phyloP scores from a whole-genome alignment of 2,888 invertebrate species.

The Anaspis maculata region DNA sequence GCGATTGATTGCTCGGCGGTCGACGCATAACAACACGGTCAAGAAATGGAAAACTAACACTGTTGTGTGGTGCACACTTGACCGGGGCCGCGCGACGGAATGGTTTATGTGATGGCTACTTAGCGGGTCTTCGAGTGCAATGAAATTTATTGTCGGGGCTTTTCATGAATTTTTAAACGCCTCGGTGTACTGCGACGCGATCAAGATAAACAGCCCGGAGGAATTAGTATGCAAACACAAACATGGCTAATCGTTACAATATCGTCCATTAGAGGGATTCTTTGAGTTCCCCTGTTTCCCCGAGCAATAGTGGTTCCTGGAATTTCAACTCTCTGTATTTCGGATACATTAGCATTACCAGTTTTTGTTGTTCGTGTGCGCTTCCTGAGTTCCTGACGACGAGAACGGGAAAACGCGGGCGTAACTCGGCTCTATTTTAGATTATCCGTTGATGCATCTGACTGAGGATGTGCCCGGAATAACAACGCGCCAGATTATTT shows the following conservation, averaged over 20 bases:
- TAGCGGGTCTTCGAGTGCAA: no score
- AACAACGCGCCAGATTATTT: slow-evolving; percentile 20
- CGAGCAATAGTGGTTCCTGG: slow-evolving; percentile 21
- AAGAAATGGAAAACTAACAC: no score
- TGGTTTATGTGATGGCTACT: no score
- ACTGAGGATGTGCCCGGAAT: slow-evolving; percentile 20
- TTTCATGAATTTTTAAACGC: neutral
- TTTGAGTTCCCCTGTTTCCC: slow-evolving; percentile 19
- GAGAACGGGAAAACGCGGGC: slow-evolving; percentile 5
- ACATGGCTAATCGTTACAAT: slow-evolving; percentile 24
- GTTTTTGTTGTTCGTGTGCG: slow-evolving; percentile 9
- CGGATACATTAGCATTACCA: slow-evolving; percentile 14
- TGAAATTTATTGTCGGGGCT: neutral
- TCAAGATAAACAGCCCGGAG: neutral
- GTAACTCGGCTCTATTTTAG: slow-evolving; percentile 20
- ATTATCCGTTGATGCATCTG: slow-evolving; percentile 22
- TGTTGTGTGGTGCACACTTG: no score
- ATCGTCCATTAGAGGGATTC: slow-evolving; percentile 26
- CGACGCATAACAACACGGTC: no score
- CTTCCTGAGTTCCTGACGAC: slow-evolving; percentile 6
- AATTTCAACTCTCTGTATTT: slow-evolving; percentile 22
- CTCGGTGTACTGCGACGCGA: neutral
- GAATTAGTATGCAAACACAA: slow-evolving; percentile 24
- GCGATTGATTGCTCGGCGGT: no score
- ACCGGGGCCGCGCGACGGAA: no score